These are phyloP conservation scores for Uropsilus gracilis DNA, from an alignment of 2,113 vertebrate genomes.

Conservation along the genomic window DNA sequence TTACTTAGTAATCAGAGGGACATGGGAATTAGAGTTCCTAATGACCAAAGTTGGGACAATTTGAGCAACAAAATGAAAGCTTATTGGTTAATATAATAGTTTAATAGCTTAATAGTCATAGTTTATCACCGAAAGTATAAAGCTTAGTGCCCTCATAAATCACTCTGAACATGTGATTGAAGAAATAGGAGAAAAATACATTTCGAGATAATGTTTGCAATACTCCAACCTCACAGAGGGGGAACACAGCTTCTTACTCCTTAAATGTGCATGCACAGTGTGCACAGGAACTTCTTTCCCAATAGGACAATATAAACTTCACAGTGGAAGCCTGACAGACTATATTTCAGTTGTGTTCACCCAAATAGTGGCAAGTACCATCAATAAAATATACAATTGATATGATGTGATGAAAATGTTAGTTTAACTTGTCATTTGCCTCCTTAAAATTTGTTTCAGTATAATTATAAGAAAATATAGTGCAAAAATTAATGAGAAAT, in stretches of 20 bases:
- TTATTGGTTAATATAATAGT: too few relatives aligned
- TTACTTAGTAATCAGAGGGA: neutral
- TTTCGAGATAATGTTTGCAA: neutral
- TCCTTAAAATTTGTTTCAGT: neutral
- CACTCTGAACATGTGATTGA: neutral
- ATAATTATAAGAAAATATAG: neutral
- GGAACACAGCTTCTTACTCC: neutral
- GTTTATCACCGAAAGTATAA: neutral
- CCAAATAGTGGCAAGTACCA: neutral
- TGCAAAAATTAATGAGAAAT: neutral
- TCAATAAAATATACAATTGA: neutral
- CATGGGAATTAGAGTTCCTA: neutral
- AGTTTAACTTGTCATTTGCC: neutral
- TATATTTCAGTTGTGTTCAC: neutral
- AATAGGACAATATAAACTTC: neutral
- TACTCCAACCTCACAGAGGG: neutral
- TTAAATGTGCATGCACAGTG: neutral
- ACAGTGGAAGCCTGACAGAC: neutral
- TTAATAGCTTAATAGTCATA: too few relatives aligned
- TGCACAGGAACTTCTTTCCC: neutral
- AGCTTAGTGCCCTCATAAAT: neutral
- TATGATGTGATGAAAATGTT: neutral
- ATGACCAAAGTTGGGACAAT: neutral
- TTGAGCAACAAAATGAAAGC: neutral
- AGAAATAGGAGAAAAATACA: neutral